These are phyloP conservation scores for Homarus americanus DNA, from an alignment of 1,140 invertebrate species.

Conservation along the genomic window DNA sequence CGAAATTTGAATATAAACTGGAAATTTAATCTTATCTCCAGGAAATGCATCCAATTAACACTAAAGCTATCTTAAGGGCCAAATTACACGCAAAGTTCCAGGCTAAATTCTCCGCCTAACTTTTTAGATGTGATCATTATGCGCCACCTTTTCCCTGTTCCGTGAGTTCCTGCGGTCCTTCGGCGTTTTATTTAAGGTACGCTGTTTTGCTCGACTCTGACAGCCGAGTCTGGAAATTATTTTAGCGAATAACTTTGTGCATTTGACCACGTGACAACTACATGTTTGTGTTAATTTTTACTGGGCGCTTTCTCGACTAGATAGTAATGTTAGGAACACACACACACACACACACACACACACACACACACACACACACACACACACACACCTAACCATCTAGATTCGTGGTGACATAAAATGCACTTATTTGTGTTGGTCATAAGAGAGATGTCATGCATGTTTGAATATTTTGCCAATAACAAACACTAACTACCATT, in stretches of 20 bases:
- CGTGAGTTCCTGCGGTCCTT: not conserved
- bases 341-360: too few relatives aligned
- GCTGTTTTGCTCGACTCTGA: not conserved
- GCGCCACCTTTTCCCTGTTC: not conserved
- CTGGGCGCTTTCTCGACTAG: too few relatives aligned
- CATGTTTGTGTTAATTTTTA: too few relatives aligned
- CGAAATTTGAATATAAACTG: slow-evolving; percentile 48
- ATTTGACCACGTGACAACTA: not conserved
- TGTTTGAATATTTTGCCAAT: too few relatives aligned
- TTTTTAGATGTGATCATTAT: slow-evolving; percentile 14
- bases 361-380: too few relatives aligned
- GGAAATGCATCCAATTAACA: slow-evolving; percentile 35
- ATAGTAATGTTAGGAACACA: too few relatives aligned
- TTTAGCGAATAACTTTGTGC: not conserved
- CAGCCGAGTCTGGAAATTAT: not conserved
- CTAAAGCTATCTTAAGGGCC: slow-evolving; percentile 34
- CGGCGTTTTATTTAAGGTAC: not conserved
- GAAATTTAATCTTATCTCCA: slow-evolving; percentile 39
- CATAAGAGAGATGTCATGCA: too few relatives aligned
- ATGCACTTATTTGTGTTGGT: too few relatives aligned
- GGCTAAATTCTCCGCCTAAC: not conserved
- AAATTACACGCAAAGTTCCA: slow-evolving; percentile 15
- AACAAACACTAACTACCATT: too few relatives aligned
- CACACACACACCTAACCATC: too few relatives aligned
- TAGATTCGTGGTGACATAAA: too few relatives aligned